Base-by-base conservation (phyloP, 2,113 vertebrate genomes). In the Eretmochelys imbricata region DNA sequence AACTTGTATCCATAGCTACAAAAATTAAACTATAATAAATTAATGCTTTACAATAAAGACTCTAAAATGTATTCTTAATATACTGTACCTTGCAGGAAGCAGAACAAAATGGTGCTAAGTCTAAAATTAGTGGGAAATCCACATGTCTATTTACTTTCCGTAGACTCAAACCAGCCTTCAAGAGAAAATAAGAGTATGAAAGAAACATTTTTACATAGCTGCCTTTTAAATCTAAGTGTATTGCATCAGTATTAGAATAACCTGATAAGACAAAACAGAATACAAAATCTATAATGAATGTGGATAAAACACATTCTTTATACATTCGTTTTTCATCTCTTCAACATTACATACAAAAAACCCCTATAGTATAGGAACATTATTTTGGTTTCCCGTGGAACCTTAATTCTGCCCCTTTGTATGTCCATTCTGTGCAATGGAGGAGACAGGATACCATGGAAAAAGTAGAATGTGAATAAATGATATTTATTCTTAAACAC, bases 141-240 rank as follows among this genome's bases (percentile, higher is more conserved):
- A 99, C 99, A 46, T 99, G 99, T 85, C 99, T 99, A 93, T 99
- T 99, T 79, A 99, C 99, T 97, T 99, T 99, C 80, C 99, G 98
- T 85, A 99, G 98, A 97, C 98, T 99, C 98, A 99, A 98, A 84
- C 99, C 99, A 95, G 99, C 99, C 99, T 99, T 94, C 80, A 97
- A 98, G 90, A 89, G 38, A 91, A 78, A 88, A 88, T 82, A 88
- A 91, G 4, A 49, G 10, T 69, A 13, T 51, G 90, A 89, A 75
- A 54, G 5, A 79, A 83, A 0, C 59, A 88, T 91, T 93, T 92
- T 89, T 54, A 46, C 1, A 54, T 53, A n/a, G 48, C 75, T 81
- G n/a, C 3, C 75, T 94, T 91, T 91, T 78, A 80, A 94, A 94
- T 49, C 49, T 25, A 88, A 92, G 12, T 85, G 35, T 5, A 69